Base-by-base conservation (phyloP, 1,140 invertebrate species). In the Bathynomus jamesi region DNA sequence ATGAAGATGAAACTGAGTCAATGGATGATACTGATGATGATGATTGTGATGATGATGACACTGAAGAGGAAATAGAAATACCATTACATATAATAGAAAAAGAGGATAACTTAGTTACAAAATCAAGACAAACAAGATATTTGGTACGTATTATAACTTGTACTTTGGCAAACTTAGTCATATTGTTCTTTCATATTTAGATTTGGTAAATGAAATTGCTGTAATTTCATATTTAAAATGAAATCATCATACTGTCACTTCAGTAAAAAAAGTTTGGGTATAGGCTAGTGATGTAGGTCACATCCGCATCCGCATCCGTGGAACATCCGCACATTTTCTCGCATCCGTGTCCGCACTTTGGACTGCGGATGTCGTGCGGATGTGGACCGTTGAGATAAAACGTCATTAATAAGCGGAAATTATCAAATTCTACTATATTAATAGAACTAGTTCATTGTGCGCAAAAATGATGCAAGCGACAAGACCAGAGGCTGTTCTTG, bases 1-100 rank as follows among this genome's bases (percentile, higher is more conserved):
- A 17, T 5, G 1, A 3, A 17, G 24, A 53, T 27, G 66, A 60
- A 10, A 32, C 30, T 24, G 64, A 65, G 21, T 29, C 17, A 17
- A 46, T 53, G 29, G 70, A 66, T 0, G 24, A 40, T n/a, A 32
- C 60, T 13, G 71, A 72, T 3, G 65, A 72, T 0, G 65, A 67
- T 5, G 40, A 61, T n/a, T 29, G 28, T 27, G 65, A 67, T 8
- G 65, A 61, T 21, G 70, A 71, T 7, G 29, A 30, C 10, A 28
- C 24, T 11, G 60, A 61, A 17, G 64, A 65, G 8, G 46, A 62
- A 32, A 4, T 2, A 3, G 61, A 31, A 17, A 67, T 29, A 40
- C 24, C 76, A n/a, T n/a, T n/a, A n/a, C n/a, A n/a, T n/a, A n/a
- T n/a, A 53, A 21, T 17, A 53, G 40, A 17, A 21, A 53, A 53